Percentiles rank a stretch among this genome's conserved stretches.
phyloP scores from a whole-genome alignment of 2,797 vertebrate genomes.

The Acipenser transmontanus region DNA sequence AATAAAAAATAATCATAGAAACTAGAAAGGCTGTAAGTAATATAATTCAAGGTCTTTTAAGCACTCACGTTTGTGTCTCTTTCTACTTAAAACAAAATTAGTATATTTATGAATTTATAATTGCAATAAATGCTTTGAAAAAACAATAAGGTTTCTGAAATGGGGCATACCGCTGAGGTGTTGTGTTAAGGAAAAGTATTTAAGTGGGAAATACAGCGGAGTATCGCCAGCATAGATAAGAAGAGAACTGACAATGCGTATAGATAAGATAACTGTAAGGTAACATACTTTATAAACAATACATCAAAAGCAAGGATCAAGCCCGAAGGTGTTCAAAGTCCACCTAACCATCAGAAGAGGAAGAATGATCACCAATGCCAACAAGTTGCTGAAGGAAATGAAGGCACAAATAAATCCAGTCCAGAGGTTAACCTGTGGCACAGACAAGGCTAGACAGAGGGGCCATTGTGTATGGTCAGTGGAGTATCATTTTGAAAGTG shows the following conservation, averaged over 20 bases:
- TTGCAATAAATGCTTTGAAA: no score
- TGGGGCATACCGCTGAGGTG: no score
- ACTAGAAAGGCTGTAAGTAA: no score
- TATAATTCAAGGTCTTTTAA: no score
- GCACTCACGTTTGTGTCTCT: no score
- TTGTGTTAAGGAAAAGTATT: no score
- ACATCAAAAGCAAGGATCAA: conserved; percentile 2
- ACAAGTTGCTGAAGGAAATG: neutral
- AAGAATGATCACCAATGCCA: conserved; percentile 6
- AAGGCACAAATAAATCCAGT: neutral
- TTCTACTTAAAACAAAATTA: no score
- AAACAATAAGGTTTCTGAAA: no score
- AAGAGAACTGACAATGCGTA: neutral
- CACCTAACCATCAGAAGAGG: neutral
- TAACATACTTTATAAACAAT: neutral
- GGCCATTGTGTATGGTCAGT: neutral
- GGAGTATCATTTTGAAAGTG: no score
- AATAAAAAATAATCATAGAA: no score
- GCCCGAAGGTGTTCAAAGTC: neutral
- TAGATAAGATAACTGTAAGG: neutral
- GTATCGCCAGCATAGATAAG: neutral
- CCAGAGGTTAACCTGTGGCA: neutral
- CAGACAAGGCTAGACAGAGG: neutral
- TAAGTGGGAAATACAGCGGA: neutral
- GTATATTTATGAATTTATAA: no score